These are phyloP conservation scores for Drosophila falleni DNA, from an alignment of 2,888 invertebrate genomes.

Conservation along the genomic window DNA sequence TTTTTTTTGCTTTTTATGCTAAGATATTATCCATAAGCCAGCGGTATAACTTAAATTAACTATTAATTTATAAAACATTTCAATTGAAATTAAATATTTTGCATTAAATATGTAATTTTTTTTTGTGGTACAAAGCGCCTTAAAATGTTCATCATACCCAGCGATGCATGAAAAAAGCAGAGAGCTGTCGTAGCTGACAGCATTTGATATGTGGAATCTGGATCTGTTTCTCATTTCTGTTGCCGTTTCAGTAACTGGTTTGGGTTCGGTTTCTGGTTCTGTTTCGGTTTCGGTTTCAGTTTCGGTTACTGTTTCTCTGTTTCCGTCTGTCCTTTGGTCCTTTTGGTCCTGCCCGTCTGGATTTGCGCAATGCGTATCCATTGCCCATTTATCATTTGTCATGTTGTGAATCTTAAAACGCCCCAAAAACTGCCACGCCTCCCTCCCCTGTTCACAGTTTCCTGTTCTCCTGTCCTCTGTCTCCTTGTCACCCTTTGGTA, in stretches of 20 bases:
- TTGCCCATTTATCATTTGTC: conserved; percentile 77
- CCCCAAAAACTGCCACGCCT: conserved; percentile 25
- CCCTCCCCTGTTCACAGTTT: background rate
- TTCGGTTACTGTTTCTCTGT: too few species aligned
- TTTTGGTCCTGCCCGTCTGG: conserved; percentile 11
- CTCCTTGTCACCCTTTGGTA: too few species aligned
- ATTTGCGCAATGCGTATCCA: conserved; percentile 67
- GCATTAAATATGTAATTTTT: background rate
- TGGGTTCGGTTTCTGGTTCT: conserved; percentile 3
- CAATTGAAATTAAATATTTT: too few species aligned
- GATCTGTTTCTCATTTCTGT: conserved; percentile 16
- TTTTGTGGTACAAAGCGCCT: background rate
- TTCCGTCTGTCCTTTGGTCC: conserved; percentile 6
- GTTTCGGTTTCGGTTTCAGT: background rate
- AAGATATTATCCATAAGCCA: too few species aligned
- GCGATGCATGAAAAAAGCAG: background rate
- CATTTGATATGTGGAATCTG: conserved; percentile 54
- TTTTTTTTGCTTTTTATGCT: too few species aligned
- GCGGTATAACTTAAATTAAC: too few species aligned
- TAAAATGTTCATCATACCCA: conserved; percentile 12
- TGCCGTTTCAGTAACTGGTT: conserved; percentile 9
- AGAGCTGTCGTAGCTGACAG: conserved; percentile 27
- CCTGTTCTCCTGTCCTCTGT: background rate
- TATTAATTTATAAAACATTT: too few species aligned
- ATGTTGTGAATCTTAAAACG: conserved; percentile 70